Percentiles rank a stretch among this genome's conserved stretches.
Conservation (phyloP, 53 echinoderm and acorn worm genomes). For the Temnopleurus reevesii region DNA sequence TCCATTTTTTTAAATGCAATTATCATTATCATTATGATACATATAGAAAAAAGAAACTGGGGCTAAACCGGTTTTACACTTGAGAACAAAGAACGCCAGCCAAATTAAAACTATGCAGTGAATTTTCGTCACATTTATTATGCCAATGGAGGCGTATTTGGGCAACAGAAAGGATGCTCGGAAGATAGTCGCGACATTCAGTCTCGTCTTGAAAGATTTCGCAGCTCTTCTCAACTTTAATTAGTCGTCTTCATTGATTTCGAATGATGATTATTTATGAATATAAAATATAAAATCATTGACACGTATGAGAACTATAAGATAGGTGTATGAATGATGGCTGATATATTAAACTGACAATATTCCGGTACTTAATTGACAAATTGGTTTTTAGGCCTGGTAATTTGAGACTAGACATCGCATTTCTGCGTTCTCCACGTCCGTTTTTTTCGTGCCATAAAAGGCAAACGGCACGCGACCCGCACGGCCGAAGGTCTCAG, state of each 20-base stretch:
- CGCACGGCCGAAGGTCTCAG: constrained; percentile 31
- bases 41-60: too few relatives aligned
- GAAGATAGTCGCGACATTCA: not conserved
- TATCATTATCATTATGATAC: too few relatives aligned
- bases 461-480: constrained; percentile 43
- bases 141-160: not conserved
- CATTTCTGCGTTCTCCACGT: constrained; percentile 6
- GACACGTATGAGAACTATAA: not conserved
- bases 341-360: not conserved
- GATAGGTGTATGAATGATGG: not conserved
- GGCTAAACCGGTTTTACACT: too few relatives aligned
- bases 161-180: not conserved
- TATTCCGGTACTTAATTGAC: too few relatives aligned
- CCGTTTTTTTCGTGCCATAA: constrained; percentile 47
- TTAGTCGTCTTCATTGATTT: too few relatives aligned
- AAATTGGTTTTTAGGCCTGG: not conserved
- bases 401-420: not conserved
- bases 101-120: constrained; percentile 13
- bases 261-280: not conserved
- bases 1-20: too few relatives aligned
- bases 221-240: too few relatives aligned
- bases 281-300: not conserved
- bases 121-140: constrained; percentile 21
- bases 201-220: too few relatives aligned
- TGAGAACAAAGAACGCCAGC: not conserved